phyloP scores from a whole-genome alignment of 2,797 vertebrate genomes.

The Vipera ursinii region DNA sequence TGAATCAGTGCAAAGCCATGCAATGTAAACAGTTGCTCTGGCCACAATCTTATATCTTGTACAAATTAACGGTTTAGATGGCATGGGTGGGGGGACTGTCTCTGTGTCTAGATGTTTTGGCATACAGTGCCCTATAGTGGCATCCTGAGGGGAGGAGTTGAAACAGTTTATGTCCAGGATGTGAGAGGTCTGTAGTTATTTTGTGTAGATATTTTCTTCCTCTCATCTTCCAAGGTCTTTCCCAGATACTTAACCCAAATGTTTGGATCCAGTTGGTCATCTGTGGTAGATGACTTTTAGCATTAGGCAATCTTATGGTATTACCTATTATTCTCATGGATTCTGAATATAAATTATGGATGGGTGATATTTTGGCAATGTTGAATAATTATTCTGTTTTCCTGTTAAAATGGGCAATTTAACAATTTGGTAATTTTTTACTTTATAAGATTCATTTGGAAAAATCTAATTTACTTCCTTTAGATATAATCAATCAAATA shows the following conservation, averaged over 20 bases:
- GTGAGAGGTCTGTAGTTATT: background rate
- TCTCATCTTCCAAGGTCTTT: background rate
- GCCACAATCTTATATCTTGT: conserved; percentile 1
- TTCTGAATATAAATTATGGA: background rate
- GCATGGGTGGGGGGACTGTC: background rate
- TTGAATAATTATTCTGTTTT: background rate
- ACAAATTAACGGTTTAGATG: background rate
- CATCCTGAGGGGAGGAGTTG: background rate
- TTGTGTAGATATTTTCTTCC: background rate
- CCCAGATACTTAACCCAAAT: background rate
- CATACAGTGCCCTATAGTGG: background rate
- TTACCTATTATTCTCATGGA: background rate
- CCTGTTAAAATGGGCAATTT: background rate
- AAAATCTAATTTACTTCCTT: background rate
- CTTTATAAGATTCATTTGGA: background rate
- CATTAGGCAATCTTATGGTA: background rate
- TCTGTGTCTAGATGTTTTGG: background rate
- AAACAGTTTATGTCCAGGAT: background rate
- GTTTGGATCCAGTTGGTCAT: background rate
- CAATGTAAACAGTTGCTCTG: background rate
- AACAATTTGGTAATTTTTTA: background rate
- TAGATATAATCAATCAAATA: background rate
- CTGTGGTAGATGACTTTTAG: background rate
- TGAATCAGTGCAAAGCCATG: no score
- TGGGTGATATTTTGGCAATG: background rate